Evolutionary conservation across 2,113 vertebrate genomes (phyloP), one percentile per base, ranked within the genome.

Genomic region (Columbina picui): DNA sequence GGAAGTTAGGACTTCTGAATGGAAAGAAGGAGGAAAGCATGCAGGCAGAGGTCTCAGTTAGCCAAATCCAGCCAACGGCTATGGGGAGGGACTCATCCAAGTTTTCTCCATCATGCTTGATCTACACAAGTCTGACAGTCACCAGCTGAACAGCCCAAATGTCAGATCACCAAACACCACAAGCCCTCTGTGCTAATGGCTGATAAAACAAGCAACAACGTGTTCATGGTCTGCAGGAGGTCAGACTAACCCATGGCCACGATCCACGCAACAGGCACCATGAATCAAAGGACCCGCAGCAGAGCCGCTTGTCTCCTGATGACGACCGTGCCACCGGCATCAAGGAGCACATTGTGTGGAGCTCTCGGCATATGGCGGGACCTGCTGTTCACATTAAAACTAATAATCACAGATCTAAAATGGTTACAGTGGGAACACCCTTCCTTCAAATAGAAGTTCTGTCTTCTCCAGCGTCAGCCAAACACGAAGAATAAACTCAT

Each of bases 301-400:
- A 36, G 34, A 43, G 17, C 20, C 1, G 0, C 23, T 30, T 6
- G 0, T 38, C 55, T 36, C 38, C 64, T 0, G 13, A 2, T 0
- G 77, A 55, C 2, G 2, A 7, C 36, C 0, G 0, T 12, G 47
- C 39, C 65, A 2, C 20, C 0, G 2, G 73, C 34, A 4, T 17
- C 73, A 67, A 68, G 52, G 64, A 80, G 12, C 14, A 5, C 80
- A 2, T 29, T 60, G 91, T 79, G 81, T 4, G 23, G 53, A 30
- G 59, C 59, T 63, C 73, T 20, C 3, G 5, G 41, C 59, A 20
- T 1, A 2, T 5, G 27, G 41, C 2, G 56, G 68, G 68, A 27
- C 50, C 41, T 1, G 0, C 30, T 32, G 49, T 3, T 53, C 55
- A 7, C 63, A 1, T 5, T 0, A n/a, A 50, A 70, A 30, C 76